These are phyloP conservation scores for Ceratotherium simum DNA, from an alignment of 2,113 vertebrate genomes.

Conservation along the genomic window DNA sequence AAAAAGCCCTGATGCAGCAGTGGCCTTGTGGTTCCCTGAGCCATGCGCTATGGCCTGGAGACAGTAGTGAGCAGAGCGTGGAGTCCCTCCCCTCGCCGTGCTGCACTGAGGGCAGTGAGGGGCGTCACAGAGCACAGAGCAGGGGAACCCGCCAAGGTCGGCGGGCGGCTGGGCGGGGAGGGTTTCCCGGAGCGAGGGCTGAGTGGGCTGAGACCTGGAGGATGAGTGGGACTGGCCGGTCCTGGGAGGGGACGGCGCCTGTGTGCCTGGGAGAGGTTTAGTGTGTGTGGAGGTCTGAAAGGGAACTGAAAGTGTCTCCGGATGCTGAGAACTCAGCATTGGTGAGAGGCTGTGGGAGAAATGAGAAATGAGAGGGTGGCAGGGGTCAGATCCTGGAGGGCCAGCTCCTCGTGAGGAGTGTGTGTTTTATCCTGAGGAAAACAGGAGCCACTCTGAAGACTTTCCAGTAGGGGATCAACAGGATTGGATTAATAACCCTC, in stretches of 20 bases:
- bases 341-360: background rate
- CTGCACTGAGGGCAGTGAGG: rapidly evolving
- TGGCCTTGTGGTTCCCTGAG: background rate
- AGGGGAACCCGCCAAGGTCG: background rate
- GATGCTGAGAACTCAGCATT: rapidly evolving
- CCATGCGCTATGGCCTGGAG: background rate
- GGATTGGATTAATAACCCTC: background rate
- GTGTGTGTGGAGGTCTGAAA: background rate
- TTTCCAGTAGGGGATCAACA: background rate
- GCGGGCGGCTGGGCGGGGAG: rapidly evolving
- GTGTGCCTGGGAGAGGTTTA: too few species aligned
- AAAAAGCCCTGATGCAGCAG: rapidly evolving
- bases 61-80: background rate
- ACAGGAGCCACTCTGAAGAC: background rate
- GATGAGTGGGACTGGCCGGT: rapidly evolving
- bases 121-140: background rate
- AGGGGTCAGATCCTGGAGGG: background rate
- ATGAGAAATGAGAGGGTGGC: too few species aligned
- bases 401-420: background rate
- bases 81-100: background rate
- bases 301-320: background rate
- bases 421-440: background rate
- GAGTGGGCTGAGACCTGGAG: background rate
- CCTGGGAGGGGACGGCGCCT: too few species aligned
- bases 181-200: background rate